Conservation (phyloP, 2,888 invertebrate species). For the Hemithea aestivaria region DNA sequence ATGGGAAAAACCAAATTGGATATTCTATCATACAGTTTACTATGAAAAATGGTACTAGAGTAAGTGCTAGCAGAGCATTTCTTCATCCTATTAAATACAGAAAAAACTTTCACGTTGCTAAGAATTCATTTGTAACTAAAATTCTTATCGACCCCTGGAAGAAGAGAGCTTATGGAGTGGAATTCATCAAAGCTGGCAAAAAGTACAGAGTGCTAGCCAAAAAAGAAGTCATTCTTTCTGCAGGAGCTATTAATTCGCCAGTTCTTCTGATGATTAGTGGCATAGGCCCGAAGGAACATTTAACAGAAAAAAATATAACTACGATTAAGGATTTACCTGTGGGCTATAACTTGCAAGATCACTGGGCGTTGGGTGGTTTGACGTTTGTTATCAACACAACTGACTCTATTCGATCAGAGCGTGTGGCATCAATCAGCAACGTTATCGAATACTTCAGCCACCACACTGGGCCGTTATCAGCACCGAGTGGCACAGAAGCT, state of each 20-base stretch:
- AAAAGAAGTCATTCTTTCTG: constrained; percentile 86
- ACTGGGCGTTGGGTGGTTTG: constrained; percentile 84
- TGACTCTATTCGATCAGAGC: constrained; percentile 80
- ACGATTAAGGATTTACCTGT: constrained; percentile 82
- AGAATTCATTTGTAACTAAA: constrained; percentile 78
- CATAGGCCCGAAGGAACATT: constrained; percentile 82
- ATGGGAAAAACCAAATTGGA: constrained; percentile 83
- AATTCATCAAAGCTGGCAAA: constrained; percentile 73
- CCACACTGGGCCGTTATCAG: constrained; percentile 60
- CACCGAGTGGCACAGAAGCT: constrained; percentile 64
- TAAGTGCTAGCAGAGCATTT: constrained; percentile 86
- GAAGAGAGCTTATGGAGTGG: constrained; percentile 79
- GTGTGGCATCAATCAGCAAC: constrained; percentile 52
- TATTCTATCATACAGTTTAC: constrained; percentile 84
- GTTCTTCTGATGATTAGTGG: constrained; percentile 91
- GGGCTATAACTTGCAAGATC: constrained; percentile 89
- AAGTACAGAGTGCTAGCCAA: constrained; percentile 65
- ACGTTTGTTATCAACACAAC: constrained; percentile 84
- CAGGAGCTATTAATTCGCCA: constrained; percentile 88
- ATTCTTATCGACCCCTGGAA: constrained; percentile 74
- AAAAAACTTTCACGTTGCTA: constrained; percentile 81
- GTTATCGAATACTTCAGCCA: constrained; percentile 76
- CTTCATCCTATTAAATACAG: constrained; percentile 79
- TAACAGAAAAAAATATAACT: constrained; percentile 77
- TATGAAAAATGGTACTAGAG: constrained; percentile 82